A percentile compares a stretch with the other conserved stretches of the same genome.
phyloP scores from a whole-genome alignment of 2,888 invertebrate genomes.

The Rutpela maculata region DNA sequence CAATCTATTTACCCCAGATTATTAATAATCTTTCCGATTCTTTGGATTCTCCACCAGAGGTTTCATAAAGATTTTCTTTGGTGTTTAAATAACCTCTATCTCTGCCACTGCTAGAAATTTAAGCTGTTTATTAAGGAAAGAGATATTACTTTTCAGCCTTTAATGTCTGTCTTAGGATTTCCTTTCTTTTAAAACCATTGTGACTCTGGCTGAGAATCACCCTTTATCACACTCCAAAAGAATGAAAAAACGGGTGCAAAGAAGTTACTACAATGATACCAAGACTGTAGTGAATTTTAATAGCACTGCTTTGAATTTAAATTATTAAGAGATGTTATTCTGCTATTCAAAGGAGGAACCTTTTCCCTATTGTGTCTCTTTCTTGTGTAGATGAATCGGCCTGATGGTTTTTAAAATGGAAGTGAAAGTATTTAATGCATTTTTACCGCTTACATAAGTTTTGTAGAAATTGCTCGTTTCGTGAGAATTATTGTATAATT shows the following conservation, averaged over 20 bases:
- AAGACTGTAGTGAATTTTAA: constrained; percentile 38
- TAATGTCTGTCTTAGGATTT: constrained; percentile 37
- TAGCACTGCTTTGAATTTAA: constrained; percentile 32
- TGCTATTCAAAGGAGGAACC: constrained; percentile 12
- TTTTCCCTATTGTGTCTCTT: constrained; percentile 21
- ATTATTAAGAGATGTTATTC: constrained; percentile 32
- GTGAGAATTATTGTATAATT: background rate
- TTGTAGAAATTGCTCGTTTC: background rate
- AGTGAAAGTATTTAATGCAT: background rate
- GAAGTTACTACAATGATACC: constrained; percentile 34
- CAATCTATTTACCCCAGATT: too few relatives aligned
- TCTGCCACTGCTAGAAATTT: constrained; percentile 27
- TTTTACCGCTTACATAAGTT: background rate
- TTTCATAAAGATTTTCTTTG: constrained; percentile 7
- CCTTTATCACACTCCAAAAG: constrained; percentile 31
- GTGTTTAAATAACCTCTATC: constrained; percentile 1
- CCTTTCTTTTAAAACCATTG: constrained; percentile 31
- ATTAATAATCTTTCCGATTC: background rate
- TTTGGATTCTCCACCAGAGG: background rate
- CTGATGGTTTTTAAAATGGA: constrained; percentile 19
- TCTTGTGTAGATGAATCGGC: constrained; percentile 17
- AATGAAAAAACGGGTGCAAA: constrained; percentile 35
- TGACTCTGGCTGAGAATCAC: constrained; percentile 28
- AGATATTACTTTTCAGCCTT: constrained; percentile 32
- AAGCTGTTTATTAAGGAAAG: constrained; percentile 37